Evolutionary conservation across 2,888 invertebrate genomes (phyloP).

Genomic region (Isoperla grammatica): DNA sequence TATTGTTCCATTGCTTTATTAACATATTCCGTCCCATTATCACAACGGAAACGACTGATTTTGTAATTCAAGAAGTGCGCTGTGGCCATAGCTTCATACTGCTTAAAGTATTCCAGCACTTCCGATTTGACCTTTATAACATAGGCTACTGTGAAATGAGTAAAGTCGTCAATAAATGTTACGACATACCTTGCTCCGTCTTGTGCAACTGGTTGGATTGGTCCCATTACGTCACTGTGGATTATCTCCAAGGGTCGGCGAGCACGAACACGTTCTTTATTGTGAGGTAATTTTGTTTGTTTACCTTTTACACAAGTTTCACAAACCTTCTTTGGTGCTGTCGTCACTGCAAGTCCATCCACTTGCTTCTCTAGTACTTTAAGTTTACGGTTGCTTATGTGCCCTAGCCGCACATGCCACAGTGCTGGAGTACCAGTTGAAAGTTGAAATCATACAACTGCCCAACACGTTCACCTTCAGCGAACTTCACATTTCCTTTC

Average conservation of each 20-base stretch:
- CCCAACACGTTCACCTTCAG: not conserved
- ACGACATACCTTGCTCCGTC: slow-evolving; percentile 28
- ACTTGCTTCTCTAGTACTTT: not conserved
- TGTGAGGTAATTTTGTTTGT: slow-evolving; percentile 34
- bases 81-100: slow-evolving; percentile 33
- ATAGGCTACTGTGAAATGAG: slow-evolving; percentile 27
- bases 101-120: slow-evolving; percentile 30
- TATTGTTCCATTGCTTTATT: slow-evolving; percentile 30
- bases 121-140: slow-evolving; percentile 29
- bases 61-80: slow-evolving; percentile 29
- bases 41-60: slow-evolving; percentile 33
- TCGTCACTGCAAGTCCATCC: not conserved
- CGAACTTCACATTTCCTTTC: not conserved
- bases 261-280: slow-evolving; percentile 26
- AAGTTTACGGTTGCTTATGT: not conserved
- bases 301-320: slow-evolving; percentile 34
- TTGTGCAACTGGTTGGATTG: slow-evolving; percentile 25
- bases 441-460: not conserved
- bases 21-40: slow-evolving; percentile 36
- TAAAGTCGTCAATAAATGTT: slow-evolving; percentile 31
- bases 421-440: not conserved
- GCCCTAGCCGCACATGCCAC: not conserved
- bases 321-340: slow-evolving; percentile 18
- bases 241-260: slow-evolving; percentile 25
- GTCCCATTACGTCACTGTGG: slow-evolving; percentile 30